These are phyloP conservation scores for Lepus townsendii DNA, from an alignment of 2,797 vertebrate species.

Conservation along the genomic window DNA sequence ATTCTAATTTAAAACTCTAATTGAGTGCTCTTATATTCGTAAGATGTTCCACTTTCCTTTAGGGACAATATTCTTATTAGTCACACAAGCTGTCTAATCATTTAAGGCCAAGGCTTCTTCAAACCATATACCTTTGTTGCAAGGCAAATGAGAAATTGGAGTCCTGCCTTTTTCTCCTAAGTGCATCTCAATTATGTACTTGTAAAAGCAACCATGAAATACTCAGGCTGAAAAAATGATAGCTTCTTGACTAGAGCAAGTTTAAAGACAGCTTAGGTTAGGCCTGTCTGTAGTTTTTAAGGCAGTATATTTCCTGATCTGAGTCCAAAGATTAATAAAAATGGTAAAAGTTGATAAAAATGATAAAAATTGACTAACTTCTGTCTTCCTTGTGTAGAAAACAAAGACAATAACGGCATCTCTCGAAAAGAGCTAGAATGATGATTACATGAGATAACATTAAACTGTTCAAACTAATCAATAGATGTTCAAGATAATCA, in stretches of 20 bases:
- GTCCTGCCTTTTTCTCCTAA: conserved; percentile 66
- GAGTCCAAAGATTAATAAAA: background rate
- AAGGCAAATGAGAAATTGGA: conserved; percentile 85
- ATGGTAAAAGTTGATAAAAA: background rate
- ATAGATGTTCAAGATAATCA: background rate
- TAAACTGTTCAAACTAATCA: background rate
- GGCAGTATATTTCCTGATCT: background rate
- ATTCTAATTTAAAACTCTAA: conserved; percentile 88
- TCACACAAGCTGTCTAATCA: conserved; percentile 85
- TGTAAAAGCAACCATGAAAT: conserved; percentile 76
- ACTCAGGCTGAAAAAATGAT: conserved; percentile 62
- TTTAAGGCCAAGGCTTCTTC: conserved; percentile 78
- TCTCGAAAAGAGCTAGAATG: background rate
- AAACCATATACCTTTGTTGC: conserved; percentile 79
- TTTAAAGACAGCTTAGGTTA: conserved; percentile 29
- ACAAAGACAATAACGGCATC: background rate
- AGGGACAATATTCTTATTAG: conserved; percentile 88
- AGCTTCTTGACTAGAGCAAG: background rate
- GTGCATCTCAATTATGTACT: conserved; percentile 76
- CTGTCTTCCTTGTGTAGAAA: background rate
- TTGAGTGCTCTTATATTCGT: conserved; percentile 84
- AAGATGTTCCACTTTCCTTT: conserved; percentile 86
- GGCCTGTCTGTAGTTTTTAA: background rate
- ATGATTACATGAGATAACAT: background rate
- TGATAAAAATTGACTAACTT: no score